Evolutionary conservation across 2,113 vertebrate species (phyloP).

Genomic region (Nannospalax galili): DNA sequence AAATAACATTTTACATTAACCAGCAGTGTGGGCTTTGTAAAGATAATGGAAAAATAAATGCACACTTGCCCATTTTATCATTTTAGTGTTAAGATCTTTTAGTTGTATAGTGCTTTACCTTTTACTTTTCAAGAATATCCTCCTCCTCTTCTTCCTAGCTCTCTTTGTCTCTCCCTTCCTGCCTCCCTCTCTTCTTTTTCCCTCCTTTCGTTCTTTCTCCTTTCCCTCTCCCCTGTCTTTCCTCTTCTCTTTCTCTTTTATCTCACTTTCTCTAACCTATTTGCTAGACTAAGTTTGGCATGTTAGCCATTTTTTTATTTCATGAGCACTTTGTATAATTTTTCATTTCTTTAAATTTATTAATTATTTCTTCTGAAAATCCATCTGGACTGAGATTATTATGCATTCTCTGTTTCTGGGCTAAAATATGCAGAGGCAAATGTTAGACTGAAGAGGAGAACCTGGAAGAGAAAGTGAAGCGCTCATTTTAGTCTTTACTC

Average conservation of each 20-base stretch:
- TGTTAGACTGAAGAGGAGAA: background rate
- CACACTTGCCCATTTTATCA: slow-evolving; percentile 9
- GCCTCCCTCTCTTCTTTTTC: background rate
- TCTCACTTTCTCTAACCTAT: background rate
- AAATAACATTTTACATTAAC: slow-evolving; percentile 28
- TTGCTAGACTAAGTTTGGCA: slow-evolving; percentile 49
- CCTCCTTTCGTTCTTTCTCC: background rate
- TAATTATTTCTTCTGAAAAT: slow-evolving; percentile 46
- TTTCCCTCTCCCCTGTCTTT: background rate
- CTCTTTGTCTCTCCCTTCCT: no score
- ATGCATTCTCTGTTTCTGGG: slow-evolving; percentile 1
- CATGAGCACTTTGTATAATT: slow-evolving; percentile 10
- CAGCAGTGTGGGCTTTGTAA: background rate
- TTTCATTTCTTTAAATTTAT: slow-evolving; percentile 48
- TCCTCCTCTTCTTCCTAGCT: background rate
- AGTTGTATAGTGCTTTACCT: slow-evolving; percentile 26
- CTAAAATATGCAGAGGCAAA: background rate
- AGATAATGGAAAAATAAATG: slow-evolving; percentile 4
- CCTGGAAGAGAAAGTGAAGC: slow-evolving; percentile 23
- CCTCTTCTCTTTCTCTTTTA: background rate
- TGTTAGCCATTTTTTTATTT: slow-evolving; percentile 58
- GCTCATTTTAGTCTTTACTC: slow-evolving; percentile 26
- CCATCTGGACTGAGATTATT: slow-evolving; percentile 16
- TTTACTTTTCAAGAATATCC: background rate
- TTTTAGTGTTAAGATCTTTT: slow-evolving; percentile 21